Evolutionary conservation across 2,113 vertebrate species (phyloP).

Genomic region (Gadus macrocephalus): DNA sequence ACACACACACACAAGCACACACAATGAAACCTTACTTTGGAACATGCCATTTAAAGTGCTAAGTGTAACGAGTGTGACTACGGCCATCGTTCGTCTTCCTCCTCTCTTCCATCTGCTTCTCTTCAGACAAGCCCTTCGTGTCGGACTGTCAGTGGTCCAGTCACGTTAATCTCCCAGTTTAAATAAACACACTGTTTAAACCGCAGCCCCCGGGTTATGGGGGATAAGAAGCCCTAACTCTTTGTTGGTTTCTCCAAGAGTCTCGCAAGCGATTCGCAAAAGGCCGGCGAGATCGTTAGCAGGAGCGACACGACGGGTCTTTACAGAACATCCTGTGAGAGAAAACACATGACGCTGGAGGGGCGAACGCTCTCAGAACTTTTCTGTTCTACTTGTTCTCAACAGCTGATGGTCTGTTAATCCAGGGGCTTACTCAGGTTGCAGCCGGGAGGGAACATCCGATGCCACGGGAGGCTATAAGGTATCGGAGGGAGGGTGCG

Average conservation of each 20-base stretch:
- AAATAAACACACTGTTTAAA: slow-evolving; percentile 43
- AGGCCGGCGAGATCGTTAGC: too few species aligned
- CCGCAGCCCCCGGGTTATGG: slow-evolving; percentile 24
- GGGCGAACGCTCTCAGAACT: not conserved
- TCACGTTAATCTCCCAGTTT: slow-evolving; percentile 33
- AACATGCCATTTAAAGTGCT: too few species aligned
- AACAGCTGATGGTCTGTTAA: slow-evolving; percentile 3
- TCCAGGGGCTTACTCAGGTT: not conserved
- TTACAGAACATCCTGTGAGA: not conserved
- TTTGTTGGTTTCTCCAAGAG: slow-evolving; percentile 23
- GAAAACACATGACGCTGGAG: not conserved
- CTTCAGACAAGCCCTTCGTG: slow-evolving; percentile 37
- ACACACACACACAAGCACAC: too few species aligned
- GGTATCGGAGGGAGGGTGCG: not conserved
- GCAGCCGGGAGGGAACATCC: not conserved
- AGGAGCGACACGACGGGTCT: too few species aligned
- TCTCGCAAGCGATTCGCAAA: slow-evolving; percentile 2
- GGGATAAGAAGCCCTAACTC: not conserved
- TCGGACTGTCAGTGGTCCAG: slow-evolving; percentile 13
- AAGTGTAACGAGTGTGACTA: too few species aligned
- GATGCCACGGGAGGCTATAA: not conserved
- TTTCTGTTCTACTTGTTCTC: slow-evolving; percentile 6
- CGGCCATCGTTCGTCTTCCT: not conserved
- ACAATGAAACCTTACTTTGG: too few species aligned
- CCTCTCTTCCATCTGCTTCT: slow-evolving; percentile 30